These are phyloP conservation scores for Chunga burmeisteri DNA, from an alignment of 2,113 vertebrate species.

Conservation along the genomic window DNA sequence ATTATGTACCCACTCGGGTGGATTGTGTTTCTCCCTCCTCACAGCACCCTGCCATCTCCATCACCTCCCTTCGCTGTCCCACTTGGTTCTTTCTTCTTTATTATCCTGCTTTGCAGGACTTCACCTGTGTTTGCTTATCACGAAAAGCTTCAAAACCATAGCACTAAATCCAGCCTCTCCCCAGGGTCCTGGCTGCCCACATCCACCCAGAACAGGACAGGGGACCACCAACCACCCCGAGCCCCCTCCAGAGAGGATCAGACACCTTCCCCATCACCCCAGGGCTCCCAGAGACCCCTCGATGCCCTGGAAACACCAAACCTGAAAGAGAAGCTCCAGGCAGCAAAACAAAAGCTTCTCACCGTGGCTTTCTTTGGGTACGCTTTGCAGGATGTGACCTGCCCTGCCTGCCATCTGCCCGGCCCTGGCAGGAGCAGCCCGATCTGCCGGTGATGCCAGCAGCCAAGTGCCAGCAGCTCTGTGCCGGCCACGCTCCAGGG, in stretches of 20 bases:
- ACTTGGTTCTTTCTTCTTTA: background rate
- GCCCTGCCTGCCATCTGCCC: constrained; percentile 63
- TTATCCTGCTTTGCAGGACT: background rate
- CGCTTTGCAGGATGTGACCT: background rate
- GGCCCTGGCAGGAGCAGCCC: background rate
- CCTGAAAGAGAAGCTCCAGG: constrained; percentile 3
- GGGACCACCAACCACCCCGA: background rate
- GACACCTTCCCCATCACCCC: background rate
- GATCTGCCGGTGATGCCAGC: background rate
- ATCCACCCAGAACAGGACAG: background rate
- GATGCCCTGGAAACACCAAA: background rate
- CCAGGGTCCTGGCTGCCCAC: accelerated
- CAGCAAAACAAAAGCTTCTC: constrained; percentile 26
- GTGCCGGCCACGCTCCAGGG: background rate
- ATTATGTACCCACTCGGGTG: background rate
- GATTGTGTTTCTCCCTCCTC: constrained; percentile 19
- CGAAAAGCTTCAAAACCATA: background rate
- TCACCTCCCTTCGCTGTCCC: background rate
- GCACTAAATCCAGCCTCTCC: background rate
- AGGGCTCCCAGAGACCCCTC: background rate
- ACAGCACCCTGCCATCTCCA: background rate
- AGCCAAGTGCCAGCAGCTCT: background rate
- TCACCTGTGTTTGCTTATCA: accelerated
- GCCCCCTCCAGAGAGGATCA: accelerated
- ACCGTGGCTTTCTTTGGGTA: background rate